Evolutionary conservation across 2,113 vertebrate genomes (phyloP).

Genomic region (Chascanopsetta lugubris): DNA sequence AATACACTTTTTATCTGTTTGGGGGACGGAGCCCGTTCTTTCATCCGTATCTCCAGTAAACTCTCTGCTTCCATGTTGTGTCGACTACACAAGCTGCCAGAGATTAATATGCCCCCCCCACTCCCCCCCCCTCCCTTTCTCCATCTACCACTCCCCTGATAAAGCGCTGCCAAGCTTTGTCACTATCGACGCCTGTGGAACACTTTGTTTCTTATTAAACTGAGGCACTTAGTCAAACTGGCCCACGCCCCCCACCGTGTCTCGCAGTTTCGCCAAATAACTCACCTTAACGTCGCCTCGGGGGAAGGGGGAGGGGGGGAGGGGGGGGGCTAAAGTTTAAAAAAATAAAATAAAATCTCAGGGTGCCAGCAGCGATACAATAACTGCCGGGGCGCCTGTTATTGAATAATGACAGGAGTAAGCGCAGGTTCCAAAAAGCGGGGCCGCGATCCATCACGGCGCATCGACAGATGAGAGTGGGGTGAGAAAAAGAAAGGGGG

Average conservation of each 20-base stretch:
- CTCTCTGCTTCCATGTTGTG: slow-evolving; percentile 10
- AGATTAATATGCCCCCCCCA: slow-evolving; percentile 20
- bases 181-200: slow-evolving; percentile 39
- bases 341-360: slow-evolving; percentile 67
- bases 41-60: background rate
- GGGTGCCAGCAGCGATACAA: slow-evolving; percentile 51
- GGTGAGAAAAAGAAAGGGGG: slow-evolving; percentile 19
- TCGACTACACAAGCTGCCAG: slow-evolving; percentile 14
- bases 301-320: slow-evolving; percentile 29
- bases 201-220: slow-evolving; percentile 48
- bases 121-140: too few species aligned
- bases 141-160: slow-evolving; percentile 7
- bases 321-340: too few species aligned
- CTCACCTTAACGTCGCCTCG: slow-evolving; percentile 34
- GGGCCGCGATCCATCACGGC: slow-evolving; percentile 67
- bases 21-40: background rate
- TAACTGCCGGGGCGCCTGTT: slow-evolving; percentile 64
- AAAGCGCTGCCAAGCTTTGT: slow-evolving; percentile 32
- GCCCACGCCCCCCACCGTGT: slow-evolving; percentile 24
- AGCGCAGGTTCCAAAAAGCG: slow-evolving; percentile 62
- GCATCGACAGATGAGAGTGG: slow-evolving; percentile 63
- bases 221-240: slow-evolving; percentile 34
- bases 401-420: slow-evolving; percentile 75
- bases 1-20: background rate
- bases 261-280: slow-evolving; percentile 52